Conservation (phyloP, 2,797 vertebrate genomes). For the Anabas testudineus region DNA sequence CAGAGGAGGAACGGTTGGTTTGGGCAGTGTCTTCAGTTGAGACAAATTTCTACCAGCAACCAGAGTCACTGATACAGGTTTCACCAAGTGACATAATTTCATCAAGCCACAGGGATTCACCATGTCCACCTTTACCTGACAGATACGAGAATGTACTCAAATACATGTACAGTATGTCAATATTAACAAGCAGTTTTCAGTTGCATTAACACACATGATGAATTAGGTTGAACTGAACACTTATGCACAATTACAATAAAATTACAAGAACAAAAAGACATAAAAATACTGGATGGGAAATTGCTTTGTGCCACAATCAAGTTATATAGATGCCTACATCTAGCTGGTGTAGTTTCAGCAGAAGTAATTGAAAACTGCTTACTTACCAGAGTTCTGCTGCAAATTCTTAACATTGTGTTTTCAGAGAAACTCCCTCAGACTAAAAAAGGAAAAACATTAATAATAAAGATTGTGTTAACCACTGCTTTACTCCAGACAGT, state of each 20-base stretch:
- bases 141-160: not conserved
- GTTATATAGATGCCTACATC: too few relatives aligned
- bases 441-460: not conserved
- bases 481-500: too few relatives aligned
- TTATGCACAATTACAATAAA: too few relatives aligned
- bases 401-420: slow-evolving; percentile 5
- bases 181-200: too few relatives aligned
- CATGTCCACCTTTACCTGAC: slow-evolving; percentile 70
- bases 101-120: slow-evolving; percentile 73
- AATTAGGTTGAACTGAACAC: too few relatives aligned
- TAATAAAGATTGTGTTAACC: not conserved
- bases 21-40: slow-evolving; percentile 90
- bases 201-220: too few relatives aligned
- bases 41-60: slow-evolving; percentile 86
- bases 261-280: too few relatives aligned
- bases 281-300: too few relatives aligned
- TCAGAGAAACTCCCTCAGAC: not conserved
- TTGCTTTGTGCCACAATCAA: too few relatives aligned
- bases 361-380: not conserved
- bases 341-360: too few relatives aligned
- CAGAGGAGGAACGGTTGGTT: slow-evolving; percentile 89
- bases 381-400: slow-evolving; percentile 12
- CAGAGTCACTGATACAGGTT: slow-evolving; percentile 84
- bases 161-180: too few relatives aligned
- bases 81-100: slow-evolving; percentile 87